phyloP scores from a whole-genome alignment of 2,888 invertebrate species.

The Acronicta aceris region DNA sequence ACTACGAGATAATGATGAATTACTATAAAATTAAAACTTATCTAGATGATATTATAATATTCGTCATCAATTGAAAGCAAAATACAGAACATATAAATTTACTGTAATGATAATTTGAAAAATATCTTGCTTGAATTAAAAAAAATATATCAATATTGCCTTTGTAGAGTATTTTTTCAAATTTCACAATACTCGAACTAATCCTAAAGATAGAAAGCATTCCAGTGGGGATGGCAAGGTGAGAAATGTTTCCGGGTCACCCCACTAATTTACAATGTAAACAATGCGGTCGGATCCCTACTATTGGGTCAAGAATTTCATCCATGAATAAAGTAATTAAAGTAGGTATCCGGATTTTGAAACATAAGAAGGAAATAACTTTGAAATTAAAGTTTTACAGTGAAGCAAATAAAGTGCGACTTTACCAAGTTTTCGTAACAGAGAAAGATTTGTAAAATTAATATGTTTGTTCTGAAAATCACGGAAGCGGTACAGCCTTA shows the following conservation, averaged over 20 bases:
- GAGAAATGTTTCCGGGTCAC: slow-evolving; percentile 57
- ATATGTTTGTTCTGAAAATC: too few species aligned
- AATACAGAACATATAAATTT: not conserved
- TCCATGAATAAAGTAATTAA: slow-evolving; percentile 7
- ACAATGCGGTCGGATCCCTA: slow-evolving; percentile 46
- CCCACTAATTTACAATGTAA: slow-evolving; percentile 58
- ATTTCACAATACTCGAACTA: not conserved
- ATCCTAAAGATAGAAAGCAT: slow-evolving; percentile 22
- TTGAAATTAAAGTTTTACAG: not conserved
- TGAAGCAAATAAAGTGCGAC: not conserved
- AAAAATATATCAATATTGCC: not conserved
- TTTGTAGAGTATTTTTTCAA: not conserved
- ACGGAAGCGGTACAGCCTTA: too few species aligned
- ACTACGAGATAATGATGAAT: not conserved
- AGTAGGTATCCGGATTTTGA: not conserved
- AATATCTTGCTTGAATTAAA: too few species aligned
- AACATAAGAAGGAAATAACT: not conserved
- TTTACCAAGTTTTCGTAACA: not conserved
- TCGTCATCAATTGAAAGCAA: not conserved
- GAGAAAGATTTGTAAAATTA: too few species aligned
- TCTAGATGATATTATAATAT: not conserved
- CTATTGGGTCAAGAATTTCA: slow-evolving; percentile 39
- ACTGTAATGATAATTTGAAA: too few species aligned
- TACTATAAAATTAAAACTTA: not conserved
- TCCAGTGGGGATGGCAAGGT: slow-evolving; percentile 18